phyloP scores from a whole-genome alignment of 2,113 vertebrate genomes.

The Centropus unirufus region DNA sequence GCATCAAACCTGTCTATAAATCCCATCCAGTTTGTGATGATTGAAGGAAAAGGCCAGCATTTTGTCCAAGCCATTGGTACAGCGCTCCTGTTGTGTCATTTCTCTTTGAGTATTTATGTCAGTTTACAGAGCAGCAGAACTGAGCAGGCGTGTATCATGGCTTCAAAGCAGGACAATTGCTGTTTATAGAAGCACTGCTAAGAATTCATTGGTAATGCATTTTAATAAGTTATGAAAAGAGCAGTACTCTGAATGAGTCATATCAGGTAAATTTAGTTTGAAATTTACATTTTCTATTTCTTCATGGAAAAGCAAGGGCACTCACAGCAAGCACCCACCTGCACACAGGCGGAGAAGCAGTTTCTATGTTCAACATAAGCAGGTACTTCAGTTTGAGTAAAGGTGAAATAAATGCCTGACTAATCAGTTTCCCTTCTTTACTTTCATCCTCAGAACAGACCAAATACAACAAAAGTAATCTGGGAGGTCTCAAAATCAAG shows the following conservation, averaged over 20 bases:
- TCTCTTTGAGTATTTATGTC: not conserved
- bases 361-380: not conserved
- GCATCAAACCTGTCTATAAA: not conserved
- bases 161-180: constrained; percentile 27
- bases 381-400: not conserved
- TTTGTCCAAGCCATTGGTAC: constrained; percentile 18
- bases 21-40: not conserved
- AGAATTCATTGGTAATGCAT: constrained; percentile 1
- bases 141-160: not conserved
- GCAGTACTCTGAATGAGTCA: not conserved
- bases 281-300: not conserved
- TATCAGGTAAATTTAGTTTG: constrained; percentile 2
- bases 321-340: not conserved
- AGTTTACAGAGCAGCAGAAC: not conserved
- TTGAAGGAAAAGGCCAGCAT: constrained; percentile 13
- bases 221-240: constrained; percentile 20
- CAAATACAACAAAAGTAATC: not conserved
- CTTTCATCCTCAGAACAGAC: not conserved
- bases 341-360: not conserved
- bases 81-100: constrained; percentile 14
- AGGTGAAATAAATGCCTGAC: not conserved
- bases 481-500: not conserved
- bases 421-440: not conserved
- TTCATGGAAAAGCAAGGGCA: not conserved
- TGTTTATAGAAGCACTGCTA: constrained; percentile 36